These are phyloP conservation scores for Scomber scombrus DNA, from an alignment of 2,113 vertebrate genomes.

Conservation along the genomic window DNA sequence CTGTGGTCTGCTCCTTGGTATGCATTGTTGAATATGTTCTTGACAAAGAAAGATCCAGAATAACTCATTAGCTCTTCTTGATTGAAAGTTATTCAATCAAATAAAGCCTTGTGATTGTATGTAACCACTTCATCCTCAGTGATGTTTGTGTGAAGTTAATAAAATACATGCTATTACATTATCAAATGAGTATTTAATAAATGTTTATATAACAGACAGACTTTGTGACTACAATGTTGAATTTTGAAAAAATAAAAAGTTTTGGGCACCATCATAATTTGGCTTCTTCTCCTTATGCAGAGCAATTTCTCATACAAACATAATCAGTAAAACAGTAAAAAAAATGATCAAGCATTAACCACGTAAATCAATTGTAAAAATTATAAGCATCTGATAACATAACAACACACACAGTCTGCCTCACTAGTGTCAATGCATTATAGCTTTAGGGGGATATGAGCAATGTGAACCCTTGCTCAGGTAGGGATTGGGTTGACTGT, in stretches of 20 bases:
- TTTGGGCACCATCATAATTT: neutral
- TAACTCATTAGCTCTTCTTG: neutral
- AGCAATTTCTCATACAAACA: neutral
- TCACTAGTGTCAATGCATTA: neutral
- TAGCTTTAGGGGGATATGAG: slow-evolving; percentile 13
- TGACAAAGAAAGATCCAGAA: neutral
- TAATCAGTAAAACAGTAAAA: neutral
- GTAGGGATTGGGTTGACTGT: slow-evolving; percentile 8
- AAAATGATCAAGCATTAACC: neutral
- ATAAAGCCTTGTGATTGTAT: slow-evolving; percentile 10
- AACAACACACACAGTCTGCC: neutral
- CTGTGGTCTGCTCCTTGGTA: neutral
- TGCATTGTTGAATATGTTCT: slow-evolving; percentile 2
- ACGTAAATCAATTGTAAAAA: too few species aligned
- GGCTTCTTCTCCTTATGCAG: neutral
- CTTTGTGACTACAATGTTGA: neutral
- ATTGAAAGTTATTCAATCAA: neutral
- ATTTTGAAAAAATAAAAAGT: neutral
- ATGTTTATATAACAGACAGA: neutral
- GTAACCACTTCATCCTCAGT: neutral
- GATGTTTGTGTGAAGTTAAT: neutral
- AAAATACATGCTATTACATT: neutral
- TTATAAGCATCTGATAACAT: neutral
- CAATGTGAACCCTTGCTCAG: slow-evolving; percentile 16
- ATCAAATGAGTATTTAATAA: neutral